Percentiles rank a stretch among this genome's conserved stretches.
phyloP scores from a whole-genome alignment of 1,140 invertebrate species.

The Drosophila simulans region DNA sequence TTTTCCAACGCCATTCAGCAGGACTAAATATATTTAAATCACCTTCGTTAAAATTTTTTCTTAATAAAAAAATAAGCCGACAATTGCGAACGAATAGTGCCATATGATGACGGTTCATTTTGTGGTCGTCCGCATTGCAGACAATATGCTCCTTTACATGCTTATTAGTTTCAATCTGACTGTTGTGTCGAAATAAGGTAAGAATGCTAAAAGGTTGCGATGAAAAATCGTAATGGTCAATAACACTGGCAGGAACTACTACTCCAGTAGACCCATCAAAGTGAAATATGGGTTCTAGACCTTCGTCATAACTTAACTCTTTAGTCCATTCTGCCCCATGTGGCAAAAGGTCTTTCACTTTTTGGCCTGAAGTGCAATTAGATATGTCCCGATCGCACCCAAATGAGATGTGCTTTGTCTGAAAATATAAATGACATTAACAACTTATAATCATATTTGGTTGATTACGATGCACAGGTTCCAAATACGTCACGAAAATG shows the following conservation, averaged over 20 bases:
- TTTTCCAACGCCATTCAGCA: slow-evolving; percentile 98
- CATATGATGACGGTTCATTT: slow-evolving; percentile 99
- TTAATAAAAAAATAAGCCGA: slow-evolving; percentile 95
- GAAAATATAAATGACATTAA: neutral
- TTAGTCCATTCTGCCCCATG: slow-evolving; percentile 94
- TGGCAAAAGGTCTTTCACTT: slow-evolving; percentile 92
- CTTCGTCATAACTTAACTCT: slow-evolving; percentile 94
- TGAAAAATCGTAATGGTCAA: slow-evolving; percentile 84
- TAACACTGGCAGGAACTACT: slow-evolving; percentile 90
- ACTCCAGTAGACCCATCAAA: slow-evolving; percentile 96
- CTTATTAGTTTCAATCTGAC: slow-evolving; percentile 88
- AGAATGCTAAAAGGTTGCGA: slow-evolving; percentile 92
- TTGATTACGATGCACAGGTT: no score
- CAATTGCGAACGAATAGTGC: slow-evolving; percentile 98
- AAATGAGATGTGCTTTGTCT: slow-evolving; percentile 84
- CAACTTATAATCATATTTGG: neutral
- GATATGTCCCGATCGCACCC: slow-evolving; percentile 82
- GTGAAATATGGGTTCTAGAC: slow-evolving; percentile 96
- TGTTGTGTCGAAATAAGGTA: slow-evolving; percentile 90
- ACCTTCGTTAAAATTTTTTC: slow-evolving; percentile 96
- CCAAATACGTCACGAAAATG: neutral
- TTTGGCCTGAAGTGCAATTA: slow-evolving; percentile 84
- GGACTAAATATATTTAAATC: slow-evolving; percentile 98
- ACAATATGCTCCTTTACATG: slow-evolving; percentile 97
- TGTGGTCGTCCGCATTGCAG: slow-evolving; percentile 98